phyloP scores from a whole-genome alignment of 2,113 vertebrate species.

The Leucopsar rothschildi region DNA sequence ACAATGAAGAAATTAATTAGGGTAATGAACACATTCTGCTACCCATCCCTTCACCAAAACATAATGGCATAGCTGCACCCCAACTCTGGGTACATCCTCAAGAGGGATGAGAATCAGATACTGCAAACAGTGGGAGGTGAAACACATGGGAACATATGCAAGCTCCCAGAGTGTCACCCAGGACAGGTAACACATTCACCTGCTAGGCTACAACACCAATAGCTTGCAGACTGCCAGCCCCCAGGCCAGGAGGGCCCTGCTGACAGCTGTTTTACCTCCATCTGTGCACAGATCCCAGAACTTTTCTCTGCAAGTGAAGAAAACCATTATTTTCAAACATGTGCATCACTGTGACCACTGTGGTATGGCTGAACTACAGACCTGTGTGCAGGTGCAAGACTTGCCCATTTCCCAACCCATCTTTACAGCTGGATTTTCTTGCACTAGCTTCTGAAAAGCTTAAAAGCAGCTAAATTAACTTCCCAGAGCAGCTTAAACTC shows the following conservation, averaged over 20 bases:
- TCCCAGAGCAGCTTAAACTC: background rate
- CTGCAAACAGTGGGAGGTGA: background rate
- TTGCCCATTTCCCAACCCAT: background rate
- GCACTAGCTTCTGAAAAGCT: background rate
- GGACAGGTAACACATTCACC: accelerated
- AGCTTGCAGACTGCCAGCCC: background rate
- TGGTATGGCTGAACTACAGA: background rate
- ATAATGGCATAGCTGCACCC: background rate
- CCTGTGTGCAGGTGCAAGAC: background rate
- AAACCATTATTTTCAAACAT: background rate
- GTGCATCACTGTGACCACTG: background rate
- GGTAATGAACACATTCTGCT: background rate
- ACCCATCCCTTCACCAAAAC: background rate
- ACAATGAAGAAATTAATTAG: conserved; percentile 4
- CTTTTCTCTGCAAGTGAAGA: background rate
- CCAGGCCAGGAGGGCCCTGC: accelerated
- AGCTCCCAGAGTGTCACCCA: background rate
- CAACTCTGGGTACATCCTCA: background rate
- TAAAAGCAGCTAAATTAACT: background rate
- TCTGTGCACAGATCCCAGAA: background rate
- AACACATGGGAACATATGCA: background rate
- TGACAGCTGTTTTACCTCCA: accelerated
- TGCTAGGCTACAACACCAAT: background rate
- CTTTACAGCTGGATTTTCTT: background rate
- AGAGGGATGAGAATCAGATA: background rate